These are phyloP conservation scores for Drosophila fulvimacula DNA, from an alignment of 2,888 invertebrate genomes.

Conservation along the genomic window DNA sequence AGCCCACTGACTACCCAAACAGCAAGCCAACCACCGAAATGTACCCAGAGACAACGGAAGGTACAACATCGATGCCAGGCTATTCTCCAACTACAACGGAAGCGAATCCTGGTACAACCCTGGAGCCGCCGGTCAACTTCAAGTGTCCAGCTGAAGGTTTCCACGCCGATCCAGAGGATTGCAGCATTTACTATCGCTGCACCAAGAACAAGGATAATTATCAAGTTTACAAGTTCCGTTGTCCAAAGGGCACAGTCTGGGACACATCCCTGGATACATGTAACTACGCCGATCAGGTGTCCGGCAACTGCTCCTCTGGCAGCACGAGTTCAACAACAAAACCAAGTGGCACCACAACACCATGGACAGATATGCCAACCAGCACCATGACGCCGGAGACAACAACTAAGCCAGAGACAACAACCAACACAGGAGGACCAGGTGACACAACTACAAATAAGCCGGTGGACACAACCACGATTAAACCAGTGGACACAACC, in stretches of 20 bases:
- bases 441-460: conserved; percentile 17
- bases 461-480: neutral
- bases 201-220: conserved; percentile 84
- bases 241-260: conserved; percentile 87
- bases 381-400: conserved; percentile 40
- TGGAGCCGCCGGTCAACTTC: conserved; percentile 66
- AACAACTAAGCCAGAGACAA: conserved; percentile 41
- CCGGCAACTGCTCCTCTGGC: conserved; percentile 79
- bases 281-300: conserved; percentile 82
- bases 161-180: conserved; percentile 85
- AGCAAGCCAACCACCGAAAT: conserved; percentile 39
- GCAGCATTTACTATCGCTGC: conserved; percentile 87
- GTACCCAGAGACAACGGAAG: conserved; percentile 32
- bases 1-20: conserved; percentile 45
- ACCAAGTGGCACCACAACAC: conserved; percentile 40
- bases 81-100: conserved; percentile 52
- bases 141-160: conserved; percentile 85
- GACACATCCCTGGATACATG: conserved; percentile 87
- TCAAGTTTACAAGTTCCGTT: conserved; percentile 86
- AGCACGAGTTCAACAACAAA: conserved; percentile 41
- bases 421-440: conserved; percentile 38
- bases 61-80: conserved; percentile 52
- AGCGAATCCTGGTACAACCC: conserved; percentile 49
- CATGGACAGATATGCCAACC: conserved; percentile 35
- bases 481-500: conserved; percentile 8